These are phyloP conservation scores for Scomber japonicus DNA, from an alignment of 2,113 vertebrate species.

Conservation along the genomic window DNA sequence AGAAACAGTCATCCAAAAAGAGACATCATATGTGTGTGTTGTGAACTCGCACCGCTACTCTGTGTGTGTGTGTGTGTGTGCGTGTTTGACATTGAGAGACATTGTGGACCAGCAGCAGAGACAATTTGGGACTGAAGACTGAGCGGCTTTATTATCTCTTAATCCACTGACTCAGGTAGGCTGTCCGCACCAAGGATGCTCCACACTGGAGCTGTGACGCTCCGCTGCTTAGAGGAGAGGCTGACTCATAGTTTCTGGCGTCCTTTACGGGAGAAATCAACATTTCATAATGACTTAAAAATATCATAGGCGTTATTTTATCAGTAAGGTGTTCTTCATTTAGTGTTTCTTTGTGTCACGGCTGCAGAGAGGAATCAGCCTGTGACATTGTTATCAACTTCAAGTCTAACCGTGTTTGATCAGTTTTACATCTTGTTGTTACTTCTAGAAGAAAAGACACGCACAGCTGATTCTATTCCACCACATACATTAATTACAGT, in stretches of 20 bases:
- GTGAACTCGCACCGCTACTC: not conserved
- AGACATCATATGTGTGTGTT: not conserved
- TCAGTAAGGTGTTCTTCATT: not conserved
- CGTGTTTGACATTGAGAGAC: slow-evolving; percentile 6
- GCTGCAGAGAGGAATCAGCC: not conserved
- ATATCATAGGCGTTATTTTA: not conserved
- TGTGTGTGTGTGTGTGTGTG: not conserved
- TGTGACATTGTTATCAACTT: slow-evolving; percentile 35
- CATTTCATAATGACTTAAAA: not conserved
- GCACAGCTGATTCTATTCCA: not conserved
- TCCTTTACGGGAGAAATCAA: not conserved
- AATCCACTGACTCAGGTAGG: slow-evolving; percentile 64
- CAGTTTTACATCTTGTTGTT: too few relatives aligned
- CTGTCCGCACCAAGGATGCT: slow-evolving; percentile 61
- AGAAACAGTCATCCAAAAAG: slow-evolving; percentile 51
- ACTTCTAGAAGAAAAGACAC: not conserved
- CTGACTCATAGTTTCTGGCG: not conserved
- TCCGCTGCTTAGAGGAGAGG: not conserved
- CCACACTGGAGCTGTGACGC: not conserved
- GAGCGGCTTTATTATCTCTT: slow-evolving; percentile 14
- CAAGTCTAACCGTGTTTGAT: not conserved
- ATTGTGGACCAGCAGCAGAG: not conserved
- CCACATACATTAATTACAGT: too few relatives aligned
- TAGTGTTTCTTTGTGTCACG: not conserved
- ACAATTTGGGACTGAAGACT: slow-evolving; percentile 17